These are phyloP conservation scores for Drosophila macrospina DNA, from an alignment of 2,888 invertebrate genomes.

Conservation along the genomic window DNA sequence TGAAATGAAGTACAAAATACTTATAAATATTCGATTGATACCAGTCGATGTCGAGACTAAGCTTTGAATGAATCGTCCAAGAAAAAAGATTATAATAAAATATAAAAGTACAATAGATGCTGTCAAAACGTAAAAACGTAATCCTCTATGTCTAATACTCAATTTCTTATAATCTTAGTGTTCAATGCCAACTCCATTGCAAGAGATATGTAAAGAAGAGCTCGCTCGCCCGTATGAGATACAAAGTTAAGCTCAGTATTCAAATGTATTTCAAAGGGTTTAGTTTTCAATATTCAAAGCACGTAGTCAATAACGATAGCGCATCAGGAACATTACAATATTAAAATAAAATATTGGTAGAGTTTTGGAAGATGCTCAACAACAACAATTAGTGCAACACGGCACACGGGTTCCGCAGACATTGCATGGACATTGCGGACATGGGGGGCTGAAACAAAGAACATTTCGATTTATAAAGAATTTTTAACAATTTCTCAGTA, in stretches of 20 bases:
- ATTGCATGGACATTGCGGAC: constrained; percentile 1
- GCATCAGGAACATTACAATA: background rate
- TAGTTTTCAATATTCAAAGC: constrained; percentile 1
- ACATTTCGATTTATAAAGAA: background rate
- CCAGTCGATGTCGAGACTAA: background rate
- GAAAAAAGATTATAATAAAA: background rate
- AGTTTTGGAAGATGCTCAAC: constrained; percentile 13
- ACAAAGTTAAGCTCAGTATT: background rate
- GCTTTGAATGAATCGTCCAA: background rate
- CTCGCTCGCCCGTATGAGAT: background rate
- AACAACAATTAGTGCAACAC: constrained; percentile 24
- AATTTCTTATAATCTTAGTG: background rate
- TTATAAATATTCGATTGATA: no score
- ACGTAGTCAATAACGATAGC: constrained; percentile 1
- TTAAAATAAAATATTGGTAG: background rate
- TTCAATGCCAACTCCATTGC: no score
- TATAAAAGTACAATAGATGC: background rate
- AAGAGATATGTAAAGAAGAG: background rate
- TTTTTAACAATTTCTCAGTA: background rate
- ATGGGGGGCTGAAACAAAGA: constrained; percentile 12
- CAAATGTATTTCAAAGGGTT: constrained; percentile 2
- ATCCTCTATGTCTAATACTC: background rate
- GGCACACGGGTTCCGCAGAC: constrained; percentile 21
- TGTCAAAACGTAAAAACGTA: background rate
- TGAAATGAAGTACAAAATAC: no score